Percentiles rank a stretch among this genome's conserved stretches.
Conservation (phyloP, 2,797 vertebrate species). For the Falco peregrinus region DNA sequence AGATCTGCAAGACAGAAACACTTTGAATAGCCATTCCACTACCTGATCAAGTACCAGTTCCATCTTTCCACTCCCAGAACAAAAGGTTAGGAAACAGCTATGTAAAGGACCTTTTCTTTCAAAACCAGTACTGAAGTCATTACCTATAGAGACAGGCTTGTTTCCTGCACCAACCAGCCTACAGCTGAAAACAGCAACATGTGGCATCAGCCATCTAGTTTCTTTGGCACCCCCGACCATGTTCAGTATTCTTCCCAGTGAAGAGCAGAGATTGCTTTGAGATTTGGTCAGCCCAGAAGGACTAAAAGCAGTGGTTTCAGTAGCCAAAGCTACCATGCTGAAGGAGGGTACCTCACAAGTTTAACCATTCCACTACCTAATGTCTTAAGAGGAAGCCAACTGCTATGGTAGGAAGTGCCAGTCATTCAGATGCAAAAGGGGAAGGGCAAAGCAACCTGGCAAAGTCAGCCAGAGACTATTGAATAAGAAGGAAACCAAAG, state of each 20-base stretch:
- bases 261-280: not conserved
- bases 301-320: not conserved
- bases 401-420: not conserved
- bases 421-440: not conserved
- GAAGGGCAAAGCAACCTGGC: not conserved
- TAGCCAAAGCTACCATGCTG: not conserved
- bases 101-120: not conserved
- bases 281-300: not conserved
- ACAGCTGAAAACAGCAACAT: not conserved
- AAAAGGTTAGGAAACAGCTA: not conserved
- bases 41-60: not conserved
- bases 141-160: not conserved
- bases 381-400: not conserved
- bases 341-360: not conserved
- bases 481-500: not conserved
- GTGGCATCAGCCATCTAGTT: not conserved
- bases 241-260: not conserved
- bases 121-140: not conserved
- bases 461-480: not conserved
- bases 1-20: not conserved
- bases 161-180: not conserved
- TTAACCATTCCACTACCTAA: not conserved
- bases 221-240: not conserved
- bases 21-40: not conserved
- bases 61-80: not conserved